These are phyloP conservation scores for Gryllus bimaculatus DNA, from an alignment of 1,140 invertebrate genomes.

Conservation along the genomic window DNA sequence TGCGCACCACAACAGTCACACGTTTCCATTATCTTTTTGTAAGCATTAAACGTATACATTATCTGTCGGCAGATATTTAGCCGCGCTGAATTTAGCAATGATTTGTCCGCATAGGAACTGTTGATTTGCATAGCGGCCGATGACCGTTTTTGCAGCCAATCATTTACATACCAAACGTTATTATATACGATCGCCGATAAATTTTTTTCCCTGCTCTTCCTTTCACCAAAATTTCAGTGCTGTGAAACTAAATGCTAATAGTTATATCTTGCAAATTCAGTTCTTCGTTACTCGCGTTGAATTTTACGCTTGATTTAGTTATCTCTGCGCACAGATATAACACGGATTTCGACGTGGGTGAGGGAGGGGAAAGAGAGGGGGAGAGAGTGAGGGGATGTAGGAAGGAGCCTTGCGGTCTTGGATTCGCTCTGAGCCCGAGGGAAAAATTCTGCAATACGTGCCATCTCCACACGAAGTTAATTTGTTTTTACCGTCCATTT, in stretches of 20 bases:
- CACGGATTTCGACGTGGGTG: neutral
- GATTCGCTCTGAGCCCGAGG: neutral
- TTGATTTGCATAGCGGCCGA: neutral
- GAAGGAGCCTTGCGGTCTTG: too few relatives aligned
- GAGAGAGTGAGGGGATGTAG: neutral
- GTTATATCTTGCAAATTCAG: conserved; percentile 1
- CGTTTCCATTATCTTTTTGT: neutral
- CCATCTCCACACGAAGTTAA: too few relatives aligned
- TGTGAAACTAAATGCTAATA: neutral
- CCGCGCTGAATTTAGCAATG: neutral
- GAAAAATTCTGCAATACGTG: neutral
- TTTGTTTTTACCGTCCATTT: too few relatives aligned
- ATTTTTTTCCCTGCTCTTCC: neutral
- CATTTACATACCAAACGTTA: neutral
- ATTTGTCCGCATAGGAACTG: conserved; percentile 3
- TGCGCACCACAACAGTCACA: neutral
- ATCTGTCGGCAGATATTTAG: neutral
- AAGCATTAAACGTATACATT: neutral
- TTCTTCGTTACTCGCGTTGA: neutral
- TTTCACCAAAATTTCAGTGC: neutral
- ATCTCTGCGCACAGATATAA: neutral
- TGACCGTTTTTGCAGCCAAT: conserved; percentile 3
- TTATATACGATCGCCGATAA: neutral
- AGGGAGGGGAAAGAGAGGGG: neutral
- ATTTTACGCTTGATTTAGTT: neutral